Conservation (phyloP, 2,888 invertebrate species). For the Eilema sororculum region DNA sequence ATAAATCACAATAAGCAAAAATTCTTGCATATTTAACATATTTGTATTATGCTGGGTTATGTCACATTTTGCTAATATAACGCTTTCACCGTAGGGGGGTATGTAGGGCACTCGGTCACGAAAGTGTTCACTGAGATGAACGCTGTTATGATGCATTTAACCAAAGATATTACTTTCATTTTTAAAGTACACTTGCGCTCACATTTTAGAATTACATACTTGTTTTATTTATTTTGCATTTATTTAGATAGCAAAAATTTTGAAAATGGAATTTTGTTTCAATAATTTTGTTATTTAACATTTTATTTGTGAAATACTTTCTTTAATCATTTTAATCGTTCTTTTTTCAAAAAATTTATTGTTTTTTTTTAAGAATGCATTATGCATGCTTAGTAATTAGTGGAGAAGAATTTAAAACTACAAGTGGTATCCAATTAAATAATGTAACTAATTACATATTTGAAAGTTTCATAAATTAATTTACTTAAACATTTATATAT, state of each 20-base stretch:
- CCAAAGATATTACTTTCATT: conserved; percentile 24
- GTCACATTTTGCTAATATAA: conserved; percentile 27
- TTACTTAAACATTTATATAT: background rate
- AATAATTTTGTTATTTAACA: background rate
- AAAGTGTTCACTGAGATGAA: conserved; percentile 20
- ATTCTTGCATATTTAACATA: conserved; percentile 12
- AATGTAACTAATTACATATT: conserved; percentile 1
- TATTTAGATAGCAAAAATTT: background rate
- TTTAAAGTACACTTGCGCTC: conserved; percentile 8
- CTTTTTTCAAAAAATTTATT: background rate
- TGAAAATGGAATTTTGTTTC: background rate
- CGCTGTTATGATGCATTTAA: conserved; percentile 17
- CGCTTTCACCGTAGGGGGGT: conserved; percentile 25
- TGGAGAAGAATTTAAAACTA: background rate
- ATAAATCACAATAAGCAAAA: conserved; percentile 7
- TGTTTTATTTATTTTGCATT: background rate
- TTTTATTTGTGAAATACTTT: background rate
- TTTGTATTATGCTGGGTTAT: conserved; percentile 26
- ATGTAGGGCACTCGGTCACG: conserved; percentile 28
- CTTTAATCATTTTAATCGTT: background rate
- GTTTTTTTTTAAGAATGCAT: background rate
- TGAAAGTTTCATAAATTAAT: conserved; percentile 10
- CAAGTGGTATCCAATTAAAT: background rate
- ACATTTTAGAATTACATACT: background rate
- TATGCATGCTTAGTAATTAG: background rate